Evolutionary conservation across 2,797 vertebrate species (phyloP).

Genomic region (Nannoperca obscura): DNA sequence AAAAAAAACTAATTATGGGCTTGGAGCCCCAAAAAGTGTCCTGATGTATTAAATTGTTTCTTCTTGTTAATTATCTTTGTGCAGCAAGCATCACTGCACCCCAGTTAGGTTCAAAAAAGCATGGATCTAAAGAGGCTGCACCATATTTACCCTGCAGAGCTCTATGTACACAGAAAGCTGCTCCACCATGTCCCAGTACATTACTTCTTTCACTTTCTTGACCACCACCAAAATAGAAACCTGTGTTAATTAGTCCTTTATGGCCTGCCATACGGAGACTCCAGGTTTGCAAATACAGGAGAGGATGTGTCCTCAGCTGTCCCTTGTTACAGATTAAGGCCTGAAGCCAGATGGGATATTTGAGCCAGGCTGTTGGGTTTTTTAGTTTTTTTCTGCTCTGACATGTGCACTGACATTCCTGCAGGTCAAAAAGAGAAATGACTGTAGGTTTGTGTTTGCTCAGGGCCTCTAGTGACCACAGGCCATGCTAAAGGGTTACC

Average conservation of each 20-base stretch:
- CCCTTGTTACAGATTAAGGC: conserved; percentile 64
- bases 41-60: conserved; percentile 5
- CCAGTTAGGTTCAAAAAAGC: conserved; percentile 26
- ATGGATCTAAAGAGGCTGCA: conserved; percentile 41
- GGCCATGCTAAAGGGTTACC: conserved; percentile 49
- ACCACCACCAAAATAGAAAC: conserved; percentile 72
- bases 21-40: neutral
- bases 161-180: conserved; percentile 58
- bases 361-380: conserved; percentile 32
- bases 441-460: conserved; percentile 45
- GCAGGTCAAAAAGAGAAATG: conserved; percentile 51
- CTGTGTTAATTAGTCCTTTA: conserved; percentile 75
- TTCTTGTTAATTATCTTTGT: conserved; percentile 40
- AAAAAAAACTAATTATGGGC: neutral
- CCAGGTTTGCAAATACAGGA: conserved; percentile 69
- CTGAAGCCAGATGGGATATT: conserved; percentile 55
- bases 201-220: conserved; percentile 52
- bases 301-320: conserved; percentile 60
- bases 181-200: conserved; percentile 45
- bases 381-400: conserved; percentile 7
- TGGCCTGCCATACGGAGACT: conserved; percentile 57
- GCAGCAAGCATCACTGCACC: conserved; percentile 15
- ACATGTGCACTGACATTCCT: conserved; percentile 56
- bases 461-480: conserved; percentile 38
- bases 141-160: conserved; percentile 60